These are phyloP conservation scores for Helarctos malayanus DNA, from an alignment of 2,797 vertebrate species.

Conservation along the genomic window DNA sequence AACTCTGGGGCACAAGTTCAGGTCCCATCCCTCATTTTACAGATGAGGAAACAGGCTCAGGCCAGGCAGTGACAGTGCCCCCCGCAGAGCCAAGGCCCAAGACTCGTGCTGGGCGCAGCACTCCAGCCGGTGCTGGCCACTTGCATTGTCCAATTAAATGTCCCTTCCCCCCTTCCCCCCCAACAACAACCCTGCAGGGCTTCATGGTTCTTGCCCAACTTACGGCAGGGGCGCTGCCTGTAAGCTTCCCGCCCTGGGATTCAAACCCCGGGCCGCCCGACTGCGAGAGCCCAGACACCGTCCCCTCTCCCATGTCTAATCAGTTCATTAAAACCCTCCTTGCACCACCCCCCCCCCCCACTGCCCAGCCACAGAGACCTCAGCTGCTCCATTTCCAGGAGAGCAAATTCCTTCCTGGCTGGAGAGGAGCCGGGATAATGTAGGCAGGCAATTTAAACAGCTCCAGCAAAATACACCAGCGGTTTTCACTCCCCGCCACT, in stretches of 20 bases:
- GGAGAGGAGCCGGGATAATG: constrained; percentile 68
- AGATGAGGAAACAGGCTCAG: neutral
- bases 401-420: constrained; percentile 65
- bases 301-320: neutral
- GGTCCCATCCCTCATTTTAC: accelerated
- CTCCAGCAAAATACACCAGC: constrained; percentile 61
- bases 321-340: constrained; percentile 63
- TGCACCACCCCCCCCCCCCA: neutral
- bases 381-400: constrained; percentile 76
- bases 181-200: accelerated
- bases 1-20: neutral
- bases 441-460: constrained; percentile 84
- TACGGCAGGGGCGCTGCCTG: accelerated
- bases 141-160: accelerated
- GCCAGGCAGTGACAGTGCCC: accelerated
- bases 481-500: constrained; percentile 69
- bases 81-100: accelerated
- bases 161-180: neutral
- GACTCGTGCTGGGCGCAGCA: accelerated
- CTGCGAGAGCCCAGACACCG: neutral
- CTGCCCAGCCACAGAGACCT: constrained; percentile 52
- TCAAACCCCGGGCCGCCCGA: neutral
- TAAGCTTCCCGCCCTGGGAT: neutral
- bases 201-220: accelerated
- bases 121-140: accelerated